Percentiles rank a stretch among this genome's conserved stretches.
Conservation (phyloP, 2,797 vertebrate genomes). For the Mus spretus region DNA sequence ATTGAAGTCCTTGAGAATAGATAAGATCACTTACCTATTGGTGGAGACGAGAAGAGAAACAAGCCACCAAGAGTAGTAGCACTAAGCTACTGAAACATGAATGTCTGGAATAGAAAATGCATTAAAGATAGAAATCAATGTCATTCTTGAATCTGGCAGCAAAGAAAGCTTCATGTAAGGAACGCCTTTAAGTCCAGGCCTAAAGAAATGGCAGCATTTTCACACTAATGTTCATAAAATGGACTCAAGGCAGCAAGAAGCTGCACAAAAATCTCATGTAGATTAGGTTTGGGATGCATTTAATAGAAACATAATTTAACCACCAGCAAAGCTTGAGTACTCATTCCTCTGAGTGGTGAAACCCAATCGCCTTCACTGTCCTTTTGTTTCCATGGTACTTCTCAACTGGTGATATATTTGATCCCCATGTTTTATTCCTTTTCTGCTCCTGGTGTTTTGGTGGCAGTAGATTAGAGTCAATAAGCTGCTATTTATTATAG, state of each 20-base stretch:
- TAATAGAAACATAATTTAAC: background rate
- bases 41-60: background rate
- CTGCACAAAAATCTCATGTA: background rate
- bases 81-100: background rate
- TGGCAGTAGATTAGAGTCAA: conserved; percentile 19
- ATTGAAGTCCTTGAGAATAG: background rate
- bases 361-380: background rate
- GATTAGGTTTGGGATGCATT: background rate
- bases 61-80: background rate
- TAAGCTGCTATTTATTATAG: background rate
- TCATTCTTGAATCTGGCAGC: background rate
- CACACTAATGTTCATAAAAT: background rate
- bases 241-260: background rate
- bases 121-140: background rate
- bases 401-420: background rate
- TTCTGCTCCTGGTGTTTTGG: background rate
- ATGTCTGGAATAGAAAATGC: background rate
- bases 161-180: background rate
- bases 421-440: background rate
- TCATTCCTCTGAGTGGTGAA: background rate
- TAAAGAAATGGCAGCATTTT: background rate
- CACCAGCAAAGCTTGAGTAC: background rate
- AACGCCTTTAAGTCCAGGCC: background rate
- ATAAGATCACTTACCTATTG: background rate
- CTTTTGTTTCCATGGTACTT: background rate